A percentile compares a stretch with the other conserved stretches of the same genome.
Evolutionary conservation across 2,113 vertebrate species (phyloP).

Genomic region (Callipepla californica): DNA sequence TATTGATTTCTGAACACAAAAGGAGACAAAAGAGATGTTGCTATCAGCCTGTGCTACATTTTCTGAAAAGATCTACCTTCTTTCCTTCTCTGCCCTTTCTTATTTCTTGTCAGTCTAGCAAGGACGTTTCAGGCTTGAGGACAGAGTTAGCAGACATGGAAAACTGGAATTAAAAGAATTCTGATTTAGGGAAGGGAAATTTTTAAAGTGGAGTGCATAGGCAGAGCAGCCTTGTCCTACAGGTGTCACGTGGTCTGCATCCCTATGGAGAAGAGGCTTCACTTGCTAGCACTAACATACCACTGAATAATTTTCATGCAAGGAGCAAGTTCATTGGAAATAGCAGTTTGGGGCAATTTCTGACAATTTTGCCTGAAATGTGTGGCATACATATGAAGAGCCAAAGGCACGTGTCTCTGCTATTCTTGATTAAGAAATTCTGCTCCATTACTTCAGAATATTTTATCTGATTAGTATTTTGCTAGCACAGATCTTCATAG

Average conservation of each 20-base stretch:
- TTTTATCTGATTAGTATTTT: slow-evolving; percentile 69
- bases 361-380: slow-evolving; percentile 24
- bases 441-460: slow-evolving; percentile 64
- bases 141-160: neutral
- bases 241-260: neutral
- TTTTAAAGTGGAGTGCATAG: neutral
- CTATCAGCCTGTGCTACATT: neutral
- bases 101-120: neutral
- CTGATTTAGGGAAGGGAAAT: neutral
- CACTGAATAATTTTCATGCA: slow-evolving; percentile 5
- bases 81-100: neutral
- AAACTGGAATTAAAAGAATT: neutral
- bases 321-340: slow-evolving; percentile 20
- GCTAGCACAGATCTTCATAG: slow-evolving; percentile 58
- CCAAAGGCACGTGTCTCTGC: slow-evolving; percentile 51
- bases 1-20: neutral
- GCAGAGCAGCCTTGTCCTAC: neutral
- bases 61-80: neutral
- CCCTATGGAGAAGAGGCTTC: neutral
- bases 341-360: slow-evolving; percentile 44
- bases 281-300: neutral
- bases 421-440: slow-evolving; percentile 52
- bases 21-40: neutral
- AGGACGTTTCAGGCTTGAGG: neutral
- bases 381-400: neutral